Percentiles rank a stretch among this genome's conserved stretches.
Conservation (phyloP, 2,888 invertebrate species). For the Tetragonisca angustula region DNA sequence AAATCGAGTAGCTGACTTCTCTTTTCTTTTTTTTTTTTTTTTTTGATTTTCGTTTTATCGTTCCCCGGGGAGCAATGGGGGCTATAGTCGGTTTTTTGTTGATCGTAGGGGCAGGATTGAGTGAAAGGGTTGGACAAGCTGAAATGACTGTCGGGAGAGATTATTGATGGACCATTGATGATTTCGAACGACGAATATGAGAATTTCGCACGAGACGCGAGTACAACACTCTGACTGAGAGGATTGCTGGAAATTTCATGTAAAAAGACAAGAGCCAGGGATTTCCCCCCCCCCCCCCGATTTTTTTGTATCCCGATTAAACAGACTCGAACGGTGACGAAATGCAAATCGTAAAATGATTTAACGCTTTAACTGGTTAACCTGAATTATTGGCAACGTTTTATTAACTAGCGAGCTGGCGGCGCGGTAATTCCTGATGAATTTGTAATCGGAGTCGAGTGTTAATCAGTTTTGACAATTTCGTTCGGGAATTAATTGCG, state of each 20-base stretch:
- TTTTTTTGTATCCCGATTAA: too few species aligned
- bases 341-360: neutral
- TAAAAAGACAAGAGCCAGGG: neutral
- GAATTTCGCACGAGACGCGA: neutral
- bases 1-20: neutral
- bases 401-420: neutral
- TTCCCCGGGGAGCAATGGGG: too few species aligned
- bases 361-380: neutral
- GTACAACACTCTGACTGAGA: too few species aligned
- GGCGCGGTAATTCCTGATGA: constrained; percentile 23
- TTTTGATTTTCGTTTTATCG: neutral
- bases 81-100: constrained; percentile 1
- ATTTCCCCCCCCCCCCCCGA: neutral
- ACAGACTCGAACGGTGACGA: neutral
- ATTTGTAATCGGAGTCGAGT: constrained; percentile 33
- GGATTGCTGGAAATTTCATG: neutral
- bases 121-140: constrained; percentile 19
- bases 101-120: neutral
- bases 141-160: neutral
- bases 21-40: too few species aligned
- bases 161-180: constrained; percentile 13
- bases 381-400: constrained; percentile 4
- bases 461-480: constrained; percentile 36
- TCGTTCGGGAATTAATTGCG: constrained; percentile 27
- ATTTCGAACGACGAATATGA: constrained; percentile 6